A percentile compares a stretch with the other conserved stretches of the same genome.
These are phyloP conservation scores for Trochalopteron elliotii DNA, from an alignment of 2,113 vertebrate species.

Conservation along the genomic window DNA sequence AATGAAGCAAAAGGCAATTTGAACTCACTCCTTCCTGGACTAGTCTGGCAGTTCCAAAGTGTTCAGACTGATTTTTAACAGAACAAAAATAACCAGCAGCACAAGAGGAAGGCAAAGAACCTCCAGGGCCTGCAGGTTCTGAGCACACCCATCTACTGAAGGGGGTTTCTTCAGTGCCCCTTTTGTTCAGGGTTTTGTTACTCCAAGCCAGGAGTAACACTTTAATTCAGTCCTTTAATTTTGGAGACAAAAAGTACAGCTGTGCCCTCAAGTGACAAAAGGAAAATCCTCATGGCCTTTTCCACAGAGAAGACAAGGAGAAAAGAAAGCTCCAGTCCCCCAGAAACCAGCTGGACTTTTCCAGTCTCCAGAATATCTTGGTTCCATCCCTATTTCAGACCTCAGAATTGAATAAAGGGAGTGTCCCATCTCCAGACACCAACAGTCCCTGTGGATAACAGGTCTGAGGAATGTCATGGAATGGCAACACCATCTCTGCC, in stretches of 20 bases:
- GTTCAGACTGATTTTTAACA: neutral
- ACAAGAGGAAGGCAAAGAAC: neutral
- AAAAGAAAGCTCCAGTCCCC: neutral
- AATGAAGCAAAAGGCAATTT: neutral
- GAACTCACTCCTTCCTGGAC: neutral
- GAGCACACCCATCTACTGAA: neutral
- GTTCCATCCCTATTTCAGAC: neutral
- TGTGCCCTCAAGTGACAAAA: neutral
- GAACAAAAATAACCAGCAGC: neutral
- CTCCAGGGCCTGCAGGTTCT: neutral
- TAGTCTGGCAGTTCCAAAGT: neutral
- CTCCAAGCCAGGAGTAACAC: neutral
- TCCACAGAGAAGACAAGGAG: neutral
- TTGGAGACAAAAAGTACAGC: neutral
- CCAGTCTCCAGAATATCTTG: neutral
- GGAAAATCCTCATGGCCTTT: neutral
- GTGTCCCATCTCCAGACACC: neutral
- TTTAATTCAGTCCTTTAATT: neutral
- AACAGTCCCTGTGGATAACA: neutral
- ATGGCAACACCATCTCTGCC: neutral
- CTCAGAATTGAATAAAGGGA: neutral
- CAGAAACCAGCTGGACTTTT: neutral
- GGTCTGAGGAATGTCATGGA: accelerated
- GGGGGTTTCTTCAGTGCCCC: neutral
- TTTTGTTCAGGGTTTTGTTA: neutral